Conservation (phyloP, 2,888 invertebrate genomes). For the Orthosia gracilis region DNA sequence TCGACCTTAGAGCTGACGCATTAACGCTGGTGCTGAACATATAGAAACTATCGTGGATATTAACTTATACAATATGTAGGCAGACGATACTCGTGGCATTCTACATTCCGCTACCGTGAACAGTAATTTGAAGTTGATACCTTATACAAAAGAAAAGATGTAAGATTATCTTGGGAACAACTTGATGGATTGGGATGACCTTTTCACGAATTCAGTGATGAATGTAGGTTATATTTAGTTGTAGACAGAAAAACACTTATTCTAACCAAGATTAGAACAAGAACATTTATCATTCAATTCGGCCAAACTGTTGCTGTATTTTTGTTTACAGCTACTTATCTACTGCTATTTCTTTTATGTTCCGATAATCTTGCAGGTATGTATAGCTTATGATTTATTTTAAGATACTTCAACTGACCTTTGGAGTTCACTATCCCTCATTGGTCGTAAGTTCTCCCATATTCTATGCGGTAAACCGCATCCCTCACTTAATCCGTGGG, state of each 20-base stretch:
- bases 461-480: slow-evolving; percentile 25
- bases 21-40: slow-evolving; percentile 49
- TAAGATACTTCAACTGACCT: neutral
- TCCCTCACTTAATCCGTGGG: slow-evolving; percentile 1
- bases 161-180: slow-evolving; percentile 17
- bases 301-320: neutral
- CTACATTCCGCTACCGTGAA: slow-evolving; percentile 23
- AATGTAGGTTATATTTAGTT: neutral
- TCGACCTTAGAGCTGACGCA: slow-evolving; percentile 62
- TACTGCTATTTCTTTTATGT: no score
- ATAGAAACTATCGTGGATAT: slow-evolving; percentile 49
- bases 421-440: slow-evolving; percentile 1
- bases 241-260: slow-evolving; percentile 11
- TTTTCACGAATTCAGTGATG: slow-evolving; percentile 18
- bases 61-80: slow-evolving; percentile 27
- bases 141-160: slow-evolving; percentile 15
- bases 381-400: neutral
- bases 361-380: no score
- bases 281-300: neutral
- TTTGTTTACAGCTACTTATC: neutral
- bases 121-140: slow-evolving; percentile 31
- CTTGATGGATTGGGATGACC: slow-evolving; percentile 18
- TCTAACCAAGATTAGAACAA: neutral
- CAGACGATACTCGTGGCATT: slow-evolving; percentile 27
- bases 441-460: slow-evolving; percentile 1